phyloP scores from a whole-genome alignment of 2,797 vertebrate species.

The Silurus lanzhouensis region DNA sequence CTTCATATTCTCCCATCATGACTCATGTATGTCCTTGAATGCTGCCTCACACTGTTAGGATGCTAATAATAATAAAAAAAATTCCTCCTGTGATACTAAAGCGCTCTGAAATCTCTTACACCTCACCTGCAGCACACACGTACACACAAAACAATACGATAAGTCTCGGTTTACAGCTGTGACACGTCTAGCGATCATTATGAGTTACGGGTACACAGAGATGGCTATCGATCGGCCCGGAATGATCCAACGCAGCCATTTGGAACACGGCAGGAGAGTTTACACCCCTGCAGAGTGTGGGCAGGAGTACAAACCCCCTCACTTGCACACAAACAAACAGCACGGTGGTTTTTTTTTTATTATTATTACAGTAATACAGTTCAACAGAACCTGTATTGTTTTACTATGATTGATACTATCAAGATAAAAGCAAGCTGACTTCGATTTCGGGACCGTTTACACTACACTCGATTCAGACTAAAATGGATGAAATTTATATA shows the following conservation, averaged over 20 bases:
- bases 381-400: not conserved
- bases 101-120: not conserved
- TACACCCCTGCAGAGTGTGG: not conserved
- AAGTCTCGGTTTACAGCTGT: not conserved
- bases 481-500: too few species aligned
- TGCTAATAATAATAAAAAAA: not conserved
- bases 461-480: not conserved
- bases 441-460: not conserved
- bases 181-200: not conserved
- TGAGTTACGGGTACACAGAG: not conserved
- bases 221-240: not conserved
- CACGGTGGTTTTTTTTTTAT: not conserved
- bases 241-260: not conserved
- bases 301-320: not conserved
- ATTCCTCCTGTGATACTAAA: not conserved
- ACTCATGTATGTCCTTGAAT: slow-evolving; percentile 17
- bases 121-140: not conserved
- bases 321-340: not conserved
- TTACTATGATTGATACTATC: not conserved
- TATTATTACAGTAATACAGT: not conserved
- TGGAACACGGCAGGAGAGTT: not conserved
- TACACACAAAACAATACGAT: not conserved
- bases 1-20: slow-evolving; percentile 11
- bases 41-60: slow-evolving; percentile 10
- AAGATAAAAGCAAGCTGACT: not conserved